Evolutionary conservation across 2,888 invertebrate species (phyloP).

Genomic region (Lithophane leautieri): DNA sequence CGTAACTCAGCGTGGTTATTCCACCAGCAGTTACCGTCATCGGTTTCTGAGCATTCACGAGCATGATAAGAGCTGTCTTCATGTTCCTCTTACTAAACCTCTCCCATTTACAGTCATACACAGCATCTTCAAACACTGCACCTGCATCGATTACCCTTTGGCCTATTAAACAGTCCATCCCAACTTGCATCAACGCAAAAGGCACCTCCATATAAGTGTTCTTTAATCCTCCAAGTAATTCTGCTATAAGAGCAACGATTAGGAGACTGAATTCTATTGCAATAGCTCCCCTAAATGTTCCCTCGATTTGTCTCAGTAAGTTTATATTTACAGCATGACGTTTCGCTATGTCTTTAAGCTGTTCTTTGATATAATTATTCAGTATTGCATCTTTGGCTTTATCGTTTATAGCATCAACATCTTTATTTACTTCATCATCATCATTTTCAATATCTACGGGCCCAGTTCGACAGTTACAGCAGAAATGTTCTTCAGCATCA

Average conservation of each 20-base stretch:
- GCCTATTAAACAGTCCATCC: constrained; percentile 68
- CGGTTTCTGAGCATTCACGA: constrained; percentile 70
- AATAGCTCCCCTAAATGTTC: constrained; percentile 67
- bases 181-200: constrained; percentile 70
- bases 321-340: constrained; percentile 30
- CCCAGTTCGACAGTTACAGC: background rate
- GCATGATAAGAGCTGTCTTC: constrained; percentile 68
- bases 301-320: constrained; percentile 30
- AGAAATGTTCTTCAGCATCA: constrained; percentile 23
- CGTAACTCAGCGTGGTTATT: constrained; percentile 67
- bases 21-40: constrained; percentile 73
- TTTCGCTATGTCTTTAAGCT: constrained; percentile 32
- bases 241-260: constrained; percentile 68
- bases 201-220: constrained; percentile 73
- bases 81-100: constrained; percentile 63
- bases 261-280: constrained; percentile 72
- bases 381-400: constrained; percentile 8
- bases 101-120: constrained; percentile 69
- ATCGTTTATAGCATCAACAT: background rate
- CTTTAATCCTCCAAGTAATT: constrained; percentile 72
- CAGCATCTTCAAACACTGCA: constrained; percentile 56
- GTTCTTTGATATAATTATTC: constrained; percentile 21
- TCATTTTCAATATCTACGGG: background rate
- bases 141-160: constrained; percentile 68
- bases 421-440: background rate